phyloP scores from a whole-genome alignment of 2,888 invertebrate genomes.

The Phengaris arion region DNA sequence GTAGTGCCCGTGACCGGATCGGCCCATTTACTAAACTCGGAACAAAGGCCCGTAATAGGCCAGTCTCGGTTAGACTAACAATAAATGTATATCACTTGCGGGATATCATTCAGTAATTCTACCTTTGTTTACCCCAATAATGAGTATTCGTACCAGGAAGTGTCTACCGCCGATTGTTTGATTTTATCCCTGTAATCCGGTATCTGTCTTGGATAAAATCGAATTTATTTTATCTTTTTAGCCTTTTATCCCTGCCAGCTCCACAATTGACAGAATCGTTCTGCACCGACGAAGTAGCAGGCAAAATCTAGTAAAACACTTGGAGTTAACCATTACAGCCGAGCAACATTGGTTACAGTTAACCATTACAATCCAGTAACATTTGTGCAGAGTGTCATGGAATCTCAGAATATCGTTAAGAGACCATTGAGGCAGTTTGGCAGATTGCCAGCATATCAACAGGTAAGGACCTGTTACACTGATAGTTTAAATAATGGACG shows the following conservation, averaged over 20 bases:
- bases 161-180: no score
- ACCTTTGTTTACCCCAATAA: not conserved
- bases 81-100: slow-evolving; percentile 19
- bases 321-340: not conserved
- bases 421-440: slow-evolving; percentile 24
- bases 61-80: slow-evolving; percentile 22
- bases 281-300: no score
- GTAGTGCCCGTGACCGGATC: slow-evolving; percentile 22
- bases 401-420: slow-evolving; percentile 27
- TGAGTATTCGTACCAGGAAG: no score
- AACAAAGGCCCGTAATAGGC: slow-evolving; percentile 25
- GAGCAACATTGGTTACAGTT: not conserved
- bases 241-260: no score
- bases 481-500: slow-evolving; percentile 17
- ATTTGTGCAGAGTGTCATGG: slow-evolving; percentile 19
- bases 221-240: no score
- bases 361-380: not conserved
- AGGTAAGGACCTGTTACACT: slow-evolving; percentile 20
- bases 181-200: no score
- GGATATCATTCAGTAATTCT: slow-evolving; percentile 19
- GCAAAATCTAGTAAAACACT: no score
- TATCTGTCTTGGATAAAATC: no score
- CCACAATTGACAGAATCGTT: no score
- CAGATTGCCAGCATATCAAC: slow-evolving; percentile 27
- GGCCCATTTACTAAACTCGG: slow-evolving; percentile 24